Conservation (phyloP, 2,797 vertebrate genomes). For the Melanotaenia boesemani region DNA sequence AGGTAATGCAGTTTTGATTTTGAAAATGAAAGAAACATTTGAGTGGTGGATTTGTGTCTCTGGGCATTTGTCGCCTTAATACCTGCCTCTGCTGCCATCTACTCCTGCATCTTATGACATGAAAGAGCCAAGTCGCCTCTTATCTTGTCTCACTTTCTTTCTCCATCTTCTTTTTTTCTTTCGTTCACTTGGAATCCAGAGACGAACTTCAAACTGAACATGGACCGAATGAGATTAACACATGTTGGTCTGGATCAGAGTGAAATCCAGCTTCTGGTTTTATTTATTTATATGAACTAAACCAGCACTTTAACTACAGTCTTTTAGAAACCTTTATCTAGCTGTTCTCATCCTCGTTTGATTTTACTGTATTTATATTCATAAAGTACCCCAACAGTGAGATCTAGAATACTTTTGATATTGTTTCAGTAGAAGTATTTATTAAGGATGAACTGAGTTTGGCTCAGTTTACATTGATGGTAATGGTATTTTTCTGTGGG, state of each 20-base stretch:
- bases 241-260: conserved; percentile 17
- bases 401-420: no score
- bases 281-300: no score
- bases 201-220: conserved; percentile 48
- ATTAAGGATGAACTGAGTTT: not conserved
- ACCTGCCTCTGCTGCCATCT: conserved; percentile 75
- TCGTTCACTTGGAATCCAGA: conserved; percentile 34
- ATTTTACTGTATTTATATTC: no score
- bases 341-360: no score
- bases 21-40: conserved; percentile 82
- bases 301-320: not conserved
- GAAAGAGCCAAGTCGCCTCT: conserved; percentile 68
- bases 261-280: conserved; percentile 1
- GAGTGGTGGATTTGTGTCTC: conserved; percentile 78
- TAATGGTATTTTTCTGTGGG: no score
- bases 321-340: not conserved
- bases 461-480: not conserved
- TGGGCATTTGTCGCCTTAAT: conserved; percentile 80
- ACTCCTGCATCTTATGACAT: conserved; percentile 70
- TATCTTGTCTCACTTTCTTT: conserved; percentile 60
- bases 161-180: conserved; percentile 38
- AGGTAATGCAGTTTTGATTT: conserved; percentile 81
- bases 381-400: not conserved
- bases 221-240: conserved; percentile 13
- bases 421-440: not conserved